Evolutionary conservation across 2,888 invertebrate species (phyloP), one percentile per base, ranked within the genome.

Genomic region (Drosophila kokeensis): DNA sequence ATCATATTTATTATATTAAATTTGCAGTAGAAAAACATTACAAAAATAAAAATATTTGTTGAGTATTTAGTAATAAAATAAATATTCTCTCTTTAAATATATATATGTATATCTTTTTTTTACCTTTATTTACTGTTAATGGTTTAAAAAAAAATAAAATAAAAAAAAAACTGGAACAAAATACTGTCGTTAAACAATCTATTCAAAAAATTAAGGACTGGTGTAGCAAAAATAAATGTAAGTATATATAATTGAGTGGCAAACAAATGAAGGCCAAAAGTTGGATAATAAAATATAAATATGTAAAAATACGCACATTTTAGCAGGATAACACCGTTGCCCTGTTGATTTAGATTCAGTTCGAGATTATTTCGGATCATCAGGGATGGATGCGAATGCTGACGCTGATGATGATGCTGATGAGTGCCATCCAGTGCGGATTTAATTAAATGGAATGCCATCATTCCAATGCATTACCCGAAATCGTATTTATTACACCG

Each of bases 391-490:
- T 75, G 72, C 45, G 40, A 11, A 36, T 82, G 82, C 50, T 85
- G 82, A 40, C 81, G 83, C 38, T 82, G 80, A 69, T 87, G 84
- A 49, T 85, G 83, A 42, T 82, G 83, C 36, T 83, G 81, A 71
- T 89, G 90, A 59, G 79, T 84, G 40, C 87, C 86, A 76, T 92
- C 92, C 79, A 92, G 70, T 48, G 92, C 91, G 66, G 91, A 90
- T 81, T 92, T 92, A 66, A 92, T 82, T 90, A 92, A 86, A 85
- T 92, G 93, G 82, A 90, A 92, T 64, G 92, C 91, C 91, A 92
- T 91, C 69, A 68, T 61, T 32, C n/a, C 58, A 48, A 40, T 77
- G 77, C 71, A 76, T 77, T 49, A 70, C 57, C 48, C 50, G 27
- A 63, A 21, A 15, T 24, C 38, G 13, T 18, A 32, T 29, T 11